Evolutionary conservation across 2,888 invertebrate genomes (phyloP), one percentile per base, ranked within the genome.

Genomic region (Chymomyza amoena): DNA sequence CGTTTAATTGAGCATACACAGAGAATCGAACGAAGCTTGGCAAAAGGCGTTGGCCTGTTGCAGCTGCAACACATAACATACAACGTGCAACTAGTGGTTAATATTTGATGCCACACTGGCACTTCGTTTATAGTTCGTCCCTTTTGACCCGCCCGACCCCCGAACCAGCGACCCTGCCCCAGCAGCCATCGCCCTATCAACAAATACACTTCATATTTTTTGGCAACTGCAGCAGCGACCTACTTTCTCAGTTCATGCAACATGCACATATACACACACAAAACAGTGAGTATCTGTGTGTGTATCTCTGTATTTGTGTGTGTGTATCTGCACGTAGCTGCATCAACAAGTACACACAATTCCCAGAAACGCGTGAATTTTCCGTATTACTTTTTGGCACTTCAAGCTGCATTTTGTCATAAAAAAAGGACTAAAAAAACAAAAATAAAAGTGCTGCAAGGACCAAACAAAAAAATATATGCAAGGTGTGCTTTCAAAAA

Each of bases 31-130:
- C n/a, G n/a, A n/a, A 39, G 56, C 20, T n/a, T 57, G n/a, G 20
- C 16, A 16, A 20, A 52, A 56, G 61, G 64, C 61, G 63, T 75
- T 75, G 69, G 63, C 70, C 32, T 45, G 39, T 45, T 45, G 39
- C 39, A 57, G 39, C n/a, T n/a, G n/a, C 39, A 57, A 25, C 62
- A 54, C 50, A n/a, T n/a, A n/a, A n/a, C n/a, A 56, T 67, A 16
- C 36, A 32, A 73, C 54, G 72, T 78, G 88, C 85, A 85, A 85
- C 85, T 85, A 79, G 85, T 85, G 85, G 85, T 85, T 85, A 85
- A 85, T 85, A 85, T 85, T 85, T 85, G 88, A 88, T 85, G 73
- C 69, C 77, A 52, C 72, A 72, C 77, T 68, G 39, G 39, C 39
- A 45, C 39, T 45, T 45, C 39, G 39, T 10, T 45, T 45, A 45